Percentiles rank a stretch among this genome's conserved stretches.
phyloP scores from a whole-genome alignment of 2,888 invertebrate species.

The Mesochorus sp. region DNA sequence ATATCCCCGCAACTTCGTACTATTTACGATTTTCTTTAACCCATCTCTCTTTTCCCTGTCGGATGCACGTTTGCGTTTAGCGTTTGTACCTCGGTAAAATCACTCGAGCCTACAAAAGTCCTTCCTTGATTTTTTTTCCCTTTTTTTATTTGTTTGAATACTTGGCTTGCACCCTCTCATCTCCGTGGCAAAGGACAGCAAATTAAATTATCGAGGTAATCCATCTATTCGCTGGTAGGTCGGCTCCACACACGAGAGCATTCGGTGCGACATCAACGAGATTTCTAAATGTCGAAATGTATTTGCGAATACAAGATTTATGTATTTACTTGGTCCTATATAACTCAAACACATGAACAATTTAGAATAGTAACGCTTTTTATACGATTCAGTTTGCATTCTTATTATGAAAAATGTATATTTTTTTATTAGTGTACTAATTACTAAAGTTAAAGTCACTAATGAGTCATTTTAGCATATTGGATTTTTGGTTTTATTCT shows the following conservation, averaged over 20 bases:
- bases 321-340: conserved; percentile 35
- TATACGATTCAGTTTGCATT: background rate
- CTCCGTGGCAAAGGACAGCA: conserved; percentile 54
- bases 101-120: conserved; percentile 64
- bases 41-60: background rate
- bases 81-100: conserved; percentile 18
- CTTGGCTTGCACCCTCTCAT: conserved; percentile 40
- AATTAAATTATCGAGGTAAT: conserved; percentile 72
- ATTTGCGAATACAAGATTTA: conserved; percentile 59
- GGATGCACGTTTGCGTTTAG: conserved; percentile 1
- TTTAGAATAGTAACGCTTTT: conserved; percentile 2
- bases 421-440: no score
- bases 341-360: conserved; percentile 30
- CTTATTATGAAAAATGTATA: no score
- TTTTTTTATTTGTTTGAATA: conserved; percentile 38
- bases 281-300: conserved; percentile 59
- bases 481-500: no score
- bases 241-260: background rate
- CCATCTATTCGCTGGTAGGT: conserved; percentile 47
- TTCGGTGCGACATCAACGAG: conserved; percentile 68
- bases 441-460: no score
- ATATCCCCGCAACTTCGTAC: conserved; percentile 55
- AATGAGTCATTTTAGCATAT: no score
- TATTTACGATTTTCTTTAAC: conserved; percentile 45
- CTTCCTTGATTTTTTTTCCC: conserved; percentile 62